phyloP scores from a whole-genome alignment of 2,888 invertebrate genomes.

The Drosophila recens region DNA sequence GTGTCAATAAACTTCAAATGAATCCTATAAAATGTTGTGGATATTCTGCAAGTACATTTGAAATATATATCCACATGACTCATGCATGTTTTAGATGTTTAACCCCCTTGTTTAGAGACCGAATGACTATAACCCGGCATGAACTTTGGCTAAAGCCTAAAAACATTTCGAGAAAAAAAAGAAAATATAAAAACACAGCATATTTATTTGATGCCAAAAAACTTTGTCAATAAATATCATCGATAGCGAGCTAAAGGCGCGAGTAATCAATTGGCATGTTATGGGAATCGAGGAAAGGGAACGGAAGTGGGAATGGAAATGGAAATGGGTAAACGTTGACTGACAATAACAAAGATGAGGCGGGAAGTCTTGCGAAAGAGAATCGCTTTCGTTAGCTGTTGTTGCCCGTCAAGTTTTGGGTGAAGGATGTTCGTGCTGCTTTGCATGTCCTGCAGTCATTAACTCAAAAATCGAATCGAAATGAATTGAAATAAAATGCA shows the following conservation, averaged over 20 bases:
- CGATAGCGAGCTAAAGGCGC: slow-evolving; percentile 60
- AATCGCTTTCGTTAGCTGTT: slow-evolving; percentile 8
- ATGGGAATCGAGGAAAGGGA: neutral
- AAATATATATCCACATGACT: slow-evolving; percentile 36
- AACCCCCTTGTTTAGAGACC: neutral
- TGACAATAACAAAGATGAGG: slow-evolving; percentile 44
- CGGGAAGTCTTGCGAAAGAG: slow-evolving; percentile 14
- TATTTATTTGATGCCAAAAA: slow-evolving; percentile 64
- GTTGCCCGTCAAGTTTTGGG: slow-evolving; percentile 12
- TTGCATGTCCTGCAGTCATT: slow-evolving; percentile 83
- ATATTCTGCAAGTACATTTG: slow-evolving; percentile 7
- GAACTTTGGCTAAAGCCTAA: slow-evolving; percentile 42
- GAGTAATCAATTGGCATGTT: slow-evolving; percentile 53
- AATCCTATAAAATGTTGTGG: slow-evolving; percentile 23
- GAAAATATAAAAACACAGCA: slow-evolving; percentile 38
- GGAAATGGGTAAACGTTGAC: slow-evolving; percentile 22
- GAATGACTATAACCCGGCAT: slow-evolving; percentile 12
- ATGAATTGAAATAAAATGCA: slow-evolving; percentile 83
- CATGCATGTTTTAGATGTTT: slow-evolving; percentile 38
- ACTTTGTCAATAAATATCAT: slow-evolving; percentile 76
- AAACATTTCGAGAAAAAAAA: slow-evolving; percentile 23
- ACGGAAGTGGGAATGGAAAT: neutral
- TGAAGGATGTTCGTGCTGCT: slow-evolving; percentile 53
- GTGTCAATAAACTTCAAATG: slow-evolving; percentile 26
- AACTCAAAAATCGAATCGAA: slow-evolving; percentile 76